Evolutionary conservation across 2,888 invertebrate genomes (phyloP), one percentile per base, ranked within the genome.

Genomic region (Andrena dorsata): DNA sequence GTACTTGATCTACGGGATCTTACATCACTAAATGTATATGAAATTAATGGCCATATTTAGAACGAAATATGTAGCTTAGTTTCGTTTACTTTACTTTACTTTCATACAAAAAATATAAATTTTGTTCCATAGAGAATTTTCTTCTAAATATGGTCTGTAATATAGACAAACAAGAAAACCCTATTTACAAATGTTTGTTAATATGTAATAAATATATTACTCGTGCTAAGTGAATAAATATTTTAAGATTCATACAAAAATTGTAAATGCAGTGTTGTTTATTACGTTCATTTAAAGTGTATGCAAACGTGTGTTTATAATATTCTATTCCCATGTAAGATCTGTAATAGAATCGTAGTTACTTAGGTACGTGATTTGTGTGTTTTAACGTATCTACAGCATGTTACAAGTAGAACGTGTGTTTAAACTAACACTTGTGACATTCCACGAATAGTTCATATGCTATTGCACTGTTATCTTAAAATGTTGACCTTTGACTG

Each of bases 131-230:
- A 74, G 76, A 32, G 53, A 73, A 65, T 73, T 77, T 75, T 79
- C 84, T 87, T 88, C 82, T 88, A 87, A 87, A 85, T 87, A 70
- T 88, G 89, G 82, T 84, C 82, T 80, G 49, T 82, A 85, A 84
- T 80, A 83, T 84, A 83, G 47, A 53, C 30, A 84, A 68, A 76
- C 73, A 70, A 74, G 60, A 60, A 83, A 80, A 69, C 51, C 73
- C 72, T 79, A 82, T 88, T 87, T 85, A 82, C 70, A 87, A 82
- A 84, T 84, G 76, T 90, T 87, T 90, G 90, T 90, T 90, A 90
- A 83, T 86, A 73, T 80, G 72, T 89, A 86, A 86, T 87, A 83
- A 89, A 82, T 85, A 88, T 87, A 84, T 85, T 89, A 83, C 78
- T 87, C 82, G 80, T 82, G 60, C 68, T 83, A 76, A 85, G 85